These are phyloP conservation scores for Amphiprion ocellaris DNA, from an alignment of 2,113 vertebrate species.

Conservation along the genomic window DNA sequence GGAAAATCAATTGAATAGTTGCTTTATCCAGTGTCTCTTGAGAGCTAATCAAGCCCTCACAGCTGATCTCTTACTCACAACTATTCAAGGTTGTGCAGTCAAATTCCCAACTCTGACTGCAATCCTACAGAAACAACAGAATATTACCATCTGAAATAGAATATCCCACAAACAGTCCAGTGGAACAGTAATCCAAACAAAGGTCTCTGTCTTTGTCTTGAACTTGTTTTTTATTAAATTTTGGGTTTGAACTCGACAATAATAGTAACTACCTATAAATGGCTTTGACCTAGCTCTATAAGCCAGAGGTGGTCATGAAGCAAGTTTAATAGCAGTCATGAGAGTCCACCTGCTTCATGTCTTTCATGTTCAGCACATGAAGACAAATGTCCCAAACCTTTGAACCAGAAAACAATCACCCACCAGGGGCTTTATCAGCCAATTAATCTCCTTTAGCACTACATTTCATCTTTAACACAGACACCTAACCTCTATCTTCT, in stretches of 20 bases:
- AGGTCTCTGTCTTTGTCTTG: conserved; percentile 16
- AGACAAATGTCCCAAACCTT: conserved; percentile 64
- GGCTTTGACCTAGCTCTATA: conserved; percentile 13
- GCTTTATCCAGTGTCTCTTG: conserved; percentile 63
- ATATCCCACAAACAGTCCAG: conserved; percentile 23
- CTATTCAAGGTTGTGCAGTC: conserved; percentile 66
- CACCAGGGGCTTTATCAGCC: conserved; percentile 58
- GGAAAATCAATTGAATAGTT: conserved; percentile 69
- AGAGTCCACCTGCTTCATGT: conserved; percentile 42
- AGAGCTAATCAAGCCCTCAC: conserved; percentile 71
- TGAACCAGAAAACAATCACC: conserved; percentile 71
- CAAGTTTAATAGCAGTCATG: conserved; percentile 52
- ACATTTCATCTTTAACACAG: conserved; percentile 44
- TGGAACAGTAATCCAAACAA: conserved; percentile 26
- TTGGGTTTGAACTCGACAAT: conserved; percentile 22
- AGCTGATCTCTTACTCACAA: conserved; percentile 48
- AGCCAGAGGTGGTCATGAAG: conserved; percentile 27
- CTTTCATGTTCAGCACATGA: conserved; percentile 54
- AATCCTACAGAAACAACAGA: conserved; percentile 38
- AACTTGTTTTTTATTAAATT: conserved; percentile 17
- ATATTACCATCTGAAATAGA: conserved; percentile 43
- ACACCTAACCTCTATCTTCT: conserved; percentile 26
- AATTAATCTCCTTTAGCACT: conserved; percentile 63
- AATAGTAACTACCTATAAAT: conserved; percentile 14
- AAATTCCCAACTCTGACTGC: conserved; percentile 32